Conservation (phyloP, 92 coral and sea anemone genomes). For the Hydrozoanthus gracilis region DNA sequence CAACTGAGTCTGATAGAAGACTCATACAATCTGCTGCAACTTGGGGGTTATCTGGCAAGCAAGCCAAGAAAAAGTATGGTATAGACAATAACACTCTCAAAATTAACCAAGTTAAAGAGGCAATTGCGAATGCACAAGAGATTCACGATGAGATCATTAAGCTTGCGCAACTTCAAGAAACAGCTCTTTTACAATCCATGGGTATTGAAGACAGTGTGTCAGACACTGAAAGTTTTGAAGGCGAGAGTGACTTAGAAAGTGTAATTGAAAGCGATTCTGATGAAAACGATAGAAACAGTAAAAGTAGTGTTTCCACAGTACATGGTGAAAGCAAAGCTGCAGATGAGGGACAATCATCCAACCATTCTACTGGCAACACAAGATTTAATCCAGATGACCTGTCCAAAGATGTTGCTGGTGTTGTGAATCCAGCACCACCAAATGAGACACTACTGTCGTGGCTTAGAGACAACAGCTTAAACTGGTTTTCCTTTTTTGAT, state of each 20-base stretch:
- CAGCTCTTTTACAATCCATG: slow-evolving; percentile 55
- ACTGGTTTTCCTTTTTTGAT: slow-evolving; percentile 59
- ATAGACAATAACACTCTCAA: slow-evolving; percentile 43
- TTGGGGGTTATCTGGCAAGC: slow-evolving; percentile 47
- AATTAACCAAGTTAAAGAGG: slow-evolving; percentile 49
- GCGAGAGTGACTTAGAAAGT: slow-evolving; percentile 40
- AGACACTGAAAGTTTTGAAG: slow-evolving; percentile 45
- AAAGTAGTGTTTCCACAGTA: slow-evolving; percentile 21
- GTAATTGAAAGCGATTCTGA: slow-evolving; percentile 21
- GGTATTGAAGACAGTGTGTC: slow-evolving; percentile 49
- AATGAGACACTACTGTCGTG: slow-evolving; percentile 59
- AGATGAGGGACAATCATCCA: slow-evolving; percentile 24
- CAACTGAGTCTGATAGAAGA: slow-evolving; percentile 57
- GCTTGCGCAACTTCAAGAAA: slow-evolving; percentile 58
- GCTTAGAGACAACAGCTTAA: slow-evolving; percentile 56
- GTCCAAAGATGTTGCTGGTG: slow-evolving; percentile 21
- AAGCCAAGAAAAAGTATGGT: slow-evolving; percentile 45
- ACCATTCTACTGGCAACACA: slow-evolving; percentile 19
- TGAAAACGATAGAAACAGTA: slow-evolving; percentile 15
- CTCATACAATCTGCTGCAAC: slow-evolving; percentile 60
- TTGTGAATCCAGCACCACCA: slow-evolving; percentile 57
- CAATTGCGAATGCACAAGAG: slow-evolving; percentile 44
- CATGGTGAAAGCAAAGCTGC: slow-evolving; percentile 28
- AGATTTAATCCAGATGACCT: slow-evolving; percentile 43
- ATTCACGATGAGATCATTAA: slow-evolving; percentile 39